Percentiles rank a stretch among this genome's conserved stretches.
phyloP scores from a whole-genome alignment of 2,797 vertebrate genomes.

The Bradypodion pumilum region DNA sequence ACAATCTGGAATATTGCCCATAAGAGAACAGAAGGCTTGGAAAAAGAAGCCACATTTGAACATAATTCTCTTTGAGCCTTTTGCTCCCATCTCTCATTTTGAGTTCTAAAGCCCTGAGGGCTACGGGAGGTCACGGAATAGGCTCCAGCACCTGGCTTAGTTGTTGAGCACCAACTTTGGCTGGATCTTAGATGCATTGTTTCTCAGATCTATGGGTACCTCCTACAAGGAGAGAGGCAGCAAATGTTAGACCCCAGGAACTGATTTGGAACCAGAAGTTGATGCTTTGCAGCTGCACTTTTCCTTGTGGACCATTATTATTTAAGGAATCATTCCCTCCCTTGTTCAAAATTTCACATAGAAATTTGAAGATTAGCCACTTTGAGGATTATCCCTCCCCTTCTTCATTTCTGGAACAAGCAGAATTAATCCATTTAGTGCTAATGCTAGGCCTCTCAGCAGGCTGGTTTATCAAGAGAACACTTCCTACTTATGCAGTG shows the following conservation, averaged over 20 bases:
- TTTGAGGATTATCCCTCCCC: conserved; percentile 67
- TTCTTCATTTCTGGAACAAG: conserved; percentile 68
- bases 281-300: conserved; percentile 60
- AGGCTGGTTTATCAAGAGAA: conserved; percentile 72
- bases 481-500: conserved; percentile 60
- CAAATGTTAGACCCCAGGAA: conserved; percentile 56
- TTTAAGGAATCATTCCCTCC: conserved; percentile 57
- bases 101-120: conserved; percentile 36
- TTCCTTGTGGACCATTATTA: conserved; percentile 41
- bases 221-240: conserved; percentile 55
- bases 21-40: conserved; percentile 10
- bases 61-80: conserved; percentile 22
- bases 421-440: conserved; percentile 79
- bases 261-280: conserved; percentile 61
- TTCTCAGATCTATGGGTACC: conserved; percentile 53
- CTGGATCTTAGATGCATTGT: conserved; percentile 45
- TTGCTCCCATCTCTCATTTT: neutral
- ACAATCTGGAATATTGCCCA: conserved; percentile 38
- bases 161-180: conserved; percentile 38
- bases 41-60: conserved; percentile 15
- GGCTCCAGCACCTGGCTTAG: conserved; percentile 46
- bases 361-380: conserved; percentile 74
- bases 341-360: conserved; percentile 63
- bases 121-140: conserved; percentile 51
- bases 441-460: conserved; percentile 73